phyloP scores from a whole-genome alignment of 2,113 vertebrate species.

The Eretmochelys imbricata region DNA sequence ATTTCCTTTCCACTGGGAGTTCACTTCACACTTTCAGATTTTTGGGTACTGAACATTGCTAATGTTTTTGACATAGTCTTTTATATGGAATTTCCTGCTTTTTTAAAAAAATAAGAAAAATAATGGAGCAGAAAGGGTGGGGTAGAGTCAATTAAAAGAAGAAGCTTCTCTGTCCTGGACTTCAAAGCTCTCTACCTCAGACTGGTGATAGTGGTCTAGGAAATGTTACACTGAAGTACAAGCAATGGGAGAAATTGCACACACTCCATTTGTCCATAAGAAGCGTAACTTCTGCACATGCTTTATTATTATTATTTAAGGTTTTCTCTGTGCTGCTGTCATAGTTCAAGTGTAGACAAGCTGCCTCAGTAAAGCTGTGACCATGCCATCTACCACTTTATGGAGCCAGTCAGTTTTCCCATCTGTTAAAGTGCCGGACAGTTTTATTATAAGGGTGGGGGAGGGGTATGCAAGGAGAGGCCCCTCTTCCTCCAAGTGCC shows the following conservation, averaged over 20 bases:
- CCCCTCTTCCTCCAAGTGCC: neutral
- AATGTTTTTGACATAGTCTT: neutral
- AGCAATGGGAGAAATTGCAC: neutral
- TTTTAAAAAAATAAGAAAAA: neutral
- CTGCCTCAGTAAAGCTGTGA: neutral
- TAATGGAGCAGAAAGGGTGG: neutral
- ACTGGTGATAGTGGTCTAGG: neutral
- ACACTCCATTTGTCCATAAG: neutral
- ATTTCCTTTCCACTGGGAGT: neutral
- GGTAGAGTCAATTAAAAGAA: neutral
- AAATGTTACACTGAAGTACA: neutral
- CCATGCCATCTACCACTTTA: neutral
- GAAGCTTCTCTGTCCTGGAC: neutral
- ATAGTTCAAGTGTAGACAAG: neutral
- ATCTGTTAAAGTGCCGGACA: neutral
- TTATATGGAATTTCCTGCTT: neutral
- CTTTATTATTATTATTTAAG: neutral
- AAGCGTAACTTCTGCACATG: slow-evolving; percentile 1
- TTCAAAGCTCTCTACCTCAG: neutral
- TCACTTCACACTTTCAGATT: neutral
- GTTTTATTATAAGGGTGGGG: neutral
- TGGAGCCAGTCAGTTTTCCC: neutral
- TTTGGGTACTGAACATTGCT: neutral
- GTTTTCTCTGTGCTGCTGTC: neutral
- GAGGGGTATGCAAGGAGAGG: neutral